Base-by-base conservation (phyloP, 2,797 vertebrate genomes). In the Danio kyathit region DNA sequence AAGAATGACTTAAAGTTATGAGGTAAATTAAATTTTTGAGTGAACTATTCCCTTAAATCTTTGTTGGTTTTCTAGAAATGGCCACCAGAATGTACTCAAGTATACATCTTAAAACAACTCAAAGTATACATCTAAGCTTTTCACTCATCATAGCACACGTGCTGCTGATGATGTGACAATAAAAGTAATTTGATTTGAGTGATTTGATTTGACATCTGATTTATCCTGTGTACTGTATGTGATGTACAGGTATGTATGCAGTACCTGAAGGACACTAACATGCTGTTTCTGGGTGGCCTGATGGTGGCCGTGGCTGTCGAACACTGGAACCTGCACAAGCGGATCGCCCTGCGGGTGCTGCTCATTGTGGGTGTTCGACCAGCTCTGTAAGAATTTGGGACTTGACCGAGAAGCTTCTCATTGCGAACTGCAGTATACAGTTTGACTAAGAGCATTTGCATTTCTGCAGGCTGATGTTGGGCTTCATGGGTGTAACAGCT, bases 181-280 rank as follows among this genome's bases (percentile, higher is more conserved):
- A n/a, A n/a, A n/a, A n/a, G n/a, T n/a, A n/a, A n/a, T n/a, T n/a
- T n/a, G n/a, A n/a, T n/a, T n/a, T n/a, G n/a, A n/a, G n/a, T n/a
- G n/a, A n/a, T n/a, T n/a, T n/a, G n/a, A n/a, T n/a, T n/a, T n/a
- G n/a, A n/a, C n/a, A n/a, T 74, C 38, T 51, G 19, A 75, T 16
- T 9, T 75, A 13, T 67, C n/a, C 29, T 29, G 29, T 29, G 29
- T 29, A 29, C 29, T 29, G 29, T 29, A 29, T 29, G 29, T 29
- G 1, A 29, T 29, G 29, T 29, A 71, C 89, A 99, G 97, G 97
- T 99, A 64, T 97, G 96, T 44, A 90, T 95, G 91, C 97, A 99
- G 93, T 99, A 99, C 90, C 91, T 99, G 91, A 97, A 96, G 89
- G 97, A 97, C 90, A 97, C 97, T 63, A 97, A 96, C 90, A 96